Conservation (phyloP, 2,888 invertebrate species). For the Paralinhomoeus sp. region DNA sequence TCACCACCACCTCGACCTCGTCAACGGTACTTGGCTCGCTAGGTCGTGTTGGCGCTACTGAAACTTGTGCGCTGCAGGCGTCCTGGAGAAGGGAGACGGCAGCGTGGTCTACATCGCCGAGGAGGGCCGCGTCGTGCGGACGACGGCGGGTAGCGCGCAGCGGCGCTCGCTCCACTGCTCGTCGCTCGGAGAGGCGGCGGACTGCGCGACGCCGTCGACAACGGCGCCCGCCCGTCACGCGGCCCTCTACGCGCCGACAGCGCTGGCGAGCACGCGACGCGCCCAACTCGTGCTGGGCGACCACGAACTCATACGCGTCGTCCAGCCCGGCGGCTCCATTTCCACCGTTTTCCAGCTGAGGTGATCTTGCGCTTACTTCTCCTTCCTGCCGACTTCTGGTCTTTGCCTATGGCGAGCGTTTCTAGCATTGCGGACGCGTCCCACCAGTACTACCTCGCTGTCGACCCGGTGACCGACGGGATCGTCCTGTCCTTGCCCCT, state of each 20-base stretch:
- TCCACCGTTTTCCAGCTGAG: conserved; percentile 65
- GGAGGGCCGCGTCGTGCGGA: conserved; percentile 66
- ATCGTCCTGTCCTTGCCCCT: conserved; percentile 88
- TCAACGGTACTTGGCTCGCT: background rate
- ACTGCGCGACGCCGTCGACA: conserved; percentile 46
- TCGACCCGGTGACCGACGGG: conserved; percentile 82
- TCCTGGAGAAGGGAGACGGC: conserved; percentile 89
- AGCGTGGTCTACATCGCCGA: conserved; percentile 67
- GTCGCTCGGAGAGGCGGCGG: conserved; percentile 36
- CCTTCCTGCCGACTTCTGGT: background rate
- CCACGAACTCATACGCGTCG: conserved; percentile 32
- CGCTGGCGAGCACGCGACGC: conserved; percentile 77
- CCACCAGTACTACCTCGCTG: conserved; percentile 83
- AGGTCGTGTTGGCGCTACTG: background rate
- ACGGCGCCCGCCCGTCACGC: conserved; percentile 24
- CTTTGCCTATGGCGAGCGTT: too few relatives aligned
- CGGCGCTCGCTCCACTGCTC: conserved; percentile 51
- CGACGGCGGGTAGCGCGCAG: conserved; percentile 71
- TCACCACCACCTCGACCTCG: conserved; percentile 87
- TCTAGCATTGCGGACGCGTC: conserved; percentile 75
- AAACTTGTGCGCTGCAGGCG: conserved; percentile 36
- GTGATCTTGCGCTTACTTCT: conserved; percentile 29
- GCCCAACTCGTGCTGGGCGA: conserved; percentile 54
- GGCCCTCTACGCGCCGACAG: conserved; percentile 64
- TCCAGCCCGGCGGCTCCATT: conserved; percentile 67